Percentiles rank a stretch among this genome's conserved stretches.
Conservation (phyloP, 1,140 invertebrate species). For the Eriosoma lanigerum region DNA sequence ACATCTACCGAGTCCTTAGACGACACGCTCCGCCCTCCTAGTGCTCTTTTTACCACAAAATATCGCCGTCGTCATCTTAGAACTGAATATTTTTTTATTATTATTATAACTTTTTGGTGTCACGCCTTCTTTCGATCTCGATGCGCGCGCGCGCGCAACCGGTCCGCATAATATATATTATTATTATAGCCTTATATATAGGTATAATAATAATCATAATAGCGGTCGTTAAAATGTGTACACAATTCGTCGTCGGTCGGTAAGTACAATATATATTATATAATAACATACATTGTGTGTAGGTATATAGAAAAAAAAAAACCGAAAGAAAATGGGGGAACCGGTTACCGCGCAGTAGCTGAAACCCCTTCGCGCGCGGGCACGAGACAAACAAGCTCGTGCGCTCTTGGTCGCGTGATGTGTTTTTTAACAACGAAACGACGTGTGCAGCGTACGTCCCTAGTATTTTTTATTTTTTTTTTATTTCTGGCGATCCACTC, state of each 20-base stretch:
- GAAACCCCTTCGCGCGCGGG: slow-evolving; percentile 27
- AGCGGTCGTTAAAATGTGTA: too few relatives aligned
- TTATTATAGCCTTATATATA: too few relatives aligned
- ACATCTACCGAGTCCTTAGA: too few relatives aligned
- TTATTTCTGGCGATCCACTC: neutral
- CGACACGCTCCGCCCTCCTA: too few relatives aligned
- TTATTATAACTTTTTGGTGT: neutral
- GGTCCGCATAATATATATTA: slow-evolving; percentile 1
- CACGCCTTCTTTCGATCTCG: slow-evolving; percentile 26
- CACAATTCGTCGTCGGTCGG: too few relatives aligned
- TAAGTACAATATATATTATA: too few relatives aligned
- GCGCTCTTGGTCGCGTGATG: slow-evolving; percentile 5
- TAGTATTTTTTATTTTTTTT: too few relatives aligned
- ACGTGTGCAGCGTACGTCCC: neutral
- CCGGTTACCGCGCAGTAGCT: slow-evolving; percentile 3
- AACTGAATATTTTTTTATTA: neutral
- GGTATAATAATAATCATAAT: too few relatives aligned
- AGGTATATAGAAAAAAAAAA: too few relatives aligned
- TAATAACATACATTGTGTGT: too few relatives aligned
- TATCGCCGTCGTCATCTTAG: neutral
- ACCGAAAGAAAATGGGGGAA: neutral
- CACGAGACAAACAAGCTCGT: slow-evolving; percentile 50
- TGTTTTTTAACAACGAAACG: slow-evolving; percentile 30
- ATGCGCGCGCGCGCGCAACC: slow-evolving; percentile 15
- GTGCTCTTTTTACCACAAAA: too few relatives aligned